Evolutionary conservation across 2,888 invertebrate species (phyloP).

Genomic region (Morinoia aosen): DNA sequence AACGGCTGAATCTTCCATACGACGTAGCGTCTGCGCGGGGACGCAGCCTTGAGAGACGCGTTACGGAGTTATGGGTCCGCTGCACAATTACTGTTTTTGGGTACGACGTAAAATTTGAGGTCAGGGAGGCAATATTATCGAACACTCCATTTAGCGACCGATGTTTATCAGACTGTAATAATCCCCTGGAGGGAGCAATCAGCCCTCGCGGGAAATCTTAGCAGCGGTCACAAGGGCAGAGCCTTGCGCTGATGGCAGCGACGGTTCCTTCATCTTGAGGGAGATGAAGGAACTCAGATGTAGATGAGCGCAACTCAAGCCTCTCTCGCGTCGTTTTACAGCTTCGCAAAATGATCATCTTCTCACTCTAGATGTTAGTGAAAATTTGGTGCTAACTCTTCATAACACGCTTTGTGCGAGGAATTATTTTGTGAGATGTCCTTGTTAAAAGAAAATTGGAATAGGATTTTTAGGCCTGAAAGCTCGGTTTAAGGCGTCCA

Average conservation of each 20-base stretch:
- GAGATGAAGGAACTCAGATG: too few relatives aligned
- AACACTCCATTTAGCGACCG: not conserved
- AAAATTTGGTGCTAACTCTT: not conserved
- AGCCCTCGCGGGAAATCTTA: not conserved
- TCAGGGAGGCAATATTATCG: not conserved
- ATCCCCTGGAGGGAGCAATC: not conserved
- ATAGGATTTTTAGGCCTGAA: not conserved
- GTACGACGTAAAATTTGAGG: not conserved
- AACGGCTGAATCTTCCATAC: too few relatives aligned
- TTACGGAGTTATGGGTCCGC: too few relatives aligned
- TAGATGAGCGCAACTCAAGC: not conserved
- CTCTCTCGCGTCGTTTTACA: not conserved
- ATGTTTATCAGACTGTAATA: not conserved
- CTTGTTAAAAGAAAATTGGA: not conserved
- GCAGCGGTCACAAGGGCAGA: not conserved
- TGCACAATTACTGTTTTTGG: not conserved
- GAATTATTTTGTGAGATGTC: not conserved
- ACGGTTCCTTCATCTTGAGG: not conserved
- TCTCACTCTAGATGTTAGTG: not conserved
- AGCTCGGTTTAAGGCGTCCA: not conserved
- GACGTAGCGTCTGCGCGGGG: too few relatives aligned
- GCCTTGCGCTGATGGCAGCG: not conserved
- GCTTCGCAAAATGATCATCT: not conserved
- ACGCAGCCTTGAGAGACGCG: too few relatives aligned
- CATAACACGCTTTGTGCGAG: not conserved